Conservation (phyloP, 2,888 invertebrate species). For the Acrobasis suavella region DNA sequence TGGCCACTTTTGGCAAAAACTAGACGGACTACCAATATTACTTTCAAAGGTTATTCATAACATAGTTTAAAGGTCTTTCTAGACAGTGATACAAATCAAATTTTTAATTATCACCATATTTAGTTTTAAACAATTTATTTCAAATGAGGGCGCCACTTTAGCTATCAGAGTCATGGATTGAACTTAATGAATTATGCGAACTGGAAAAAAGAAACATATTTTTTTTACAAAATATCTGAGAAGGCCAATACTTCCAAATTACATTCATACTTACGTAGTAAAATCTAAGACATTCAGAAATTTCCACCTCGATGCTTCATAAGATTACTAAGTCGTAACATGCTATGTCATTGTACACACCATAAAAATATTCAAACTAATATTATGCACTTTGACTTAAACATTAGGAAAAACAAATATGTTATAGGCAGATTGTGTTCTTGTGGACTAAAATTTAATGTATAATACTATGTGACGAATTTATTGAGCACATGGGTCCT, state of each 20-base stretch:
- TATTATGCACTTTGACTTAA: neutral
- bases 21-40: no score
- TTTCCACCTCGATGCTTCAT: neutral
- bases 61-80: no score
- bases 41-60: no score
- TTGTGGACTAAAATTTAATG: conserved; percentile 3
- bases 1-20: no score
- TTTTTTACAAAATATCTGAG: neutral
- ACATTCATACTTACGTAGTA: neutral
- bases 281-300: neutral
- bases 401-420: neutral
- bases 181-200: no score
- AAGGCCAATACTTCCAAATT: neutral
- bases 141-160: no score
- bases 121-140: no score
- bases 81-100: no score
- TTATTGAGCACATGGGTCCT: conserved; percentile 10
- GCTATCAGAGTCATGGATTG: no score
- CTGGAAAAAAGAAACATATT: neutral
- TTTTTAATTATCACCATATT: no score
- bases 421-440: neutral
- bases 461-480: conserved; percentile 20
- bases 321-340: neutral
- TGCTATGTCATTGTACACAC: neutral
- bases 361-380: conserved; percentile 8